These are phyloP conservation scores for Caenorhabditis sp. DNA, from an alignment of 2,888 invertebrate species.

Conservation along the genomic window DNA sequence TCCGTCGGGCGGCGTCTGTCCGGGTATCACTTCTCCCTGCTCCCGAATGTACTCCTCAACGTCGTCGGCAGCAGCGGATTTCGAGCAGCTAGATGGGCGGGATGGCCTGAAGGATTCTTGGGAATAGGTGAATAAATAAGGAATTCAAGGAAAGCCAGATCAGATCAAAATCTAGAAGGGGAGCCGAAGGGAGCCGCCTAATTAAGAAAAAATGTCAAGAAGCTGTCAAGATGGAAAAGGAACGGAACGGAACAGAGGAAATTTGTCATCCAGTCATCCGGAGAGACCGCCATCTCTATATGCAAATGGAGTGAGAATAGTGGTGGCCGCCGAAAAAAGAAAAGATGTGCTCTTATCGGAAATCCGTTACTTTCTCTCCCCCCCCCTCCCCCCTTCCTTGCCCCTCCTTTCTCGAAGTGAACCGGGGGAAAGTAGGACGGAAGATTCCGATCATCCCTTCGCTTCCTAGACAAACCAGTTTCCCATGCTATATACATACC, in stretches of 20 bases:
- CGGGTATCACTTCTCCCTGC: conserved; percentile 63
- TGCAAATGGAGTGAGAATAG: too few relatives aligned
- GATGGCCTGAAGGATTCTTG: conserved; percentile 30
- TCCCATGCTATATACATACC: conserved; percentile 2
- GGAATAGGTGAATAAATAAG: background rate
- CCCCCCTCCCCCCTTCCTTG: conserved; percentile 5
- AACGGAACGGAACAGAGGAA: conserved; percentile 17
- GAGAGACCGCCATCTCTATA: conserved; percentile 38
- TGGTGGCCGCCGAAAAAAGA: background rate
- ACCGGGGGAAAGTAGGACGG: conserved; percentile 53
- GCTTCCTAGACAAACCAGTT: conserved; percentile 10
- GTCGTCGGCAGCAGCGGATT: conserved; percentile 11
- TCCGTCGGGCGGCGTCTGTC: conserved; percentile 85
- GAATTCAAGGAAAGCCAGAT: background rate
- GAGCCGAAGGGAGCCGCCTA: background rate
- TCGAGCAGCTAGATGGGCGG: conserved; percentile 31
- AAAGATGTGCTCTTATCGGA: conserved; percentile 61
- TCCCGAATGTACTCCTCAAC: conserved; percentile 58
- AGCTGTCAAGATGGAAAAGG: too few relatives aligned
- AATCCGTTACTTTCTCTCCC: conserved; percentile 52
- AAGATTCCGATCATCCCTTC: conserved; percentile 20
- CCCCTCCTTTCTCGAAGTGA: too few relatives aligned
- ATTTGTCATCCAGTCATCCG: conserved; percentile 43
- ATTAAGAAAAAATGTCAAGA: conserved; percentile 9
- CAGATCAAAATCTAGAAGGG: background rate